A percentile compares a stretch with the other conserved stretches of the same genome.
These are phyloP conservation scores for Sandelia bainsii DNA, from an alignment of 2,797 vertebrate species.

Conservation along the genomic window DNA sequence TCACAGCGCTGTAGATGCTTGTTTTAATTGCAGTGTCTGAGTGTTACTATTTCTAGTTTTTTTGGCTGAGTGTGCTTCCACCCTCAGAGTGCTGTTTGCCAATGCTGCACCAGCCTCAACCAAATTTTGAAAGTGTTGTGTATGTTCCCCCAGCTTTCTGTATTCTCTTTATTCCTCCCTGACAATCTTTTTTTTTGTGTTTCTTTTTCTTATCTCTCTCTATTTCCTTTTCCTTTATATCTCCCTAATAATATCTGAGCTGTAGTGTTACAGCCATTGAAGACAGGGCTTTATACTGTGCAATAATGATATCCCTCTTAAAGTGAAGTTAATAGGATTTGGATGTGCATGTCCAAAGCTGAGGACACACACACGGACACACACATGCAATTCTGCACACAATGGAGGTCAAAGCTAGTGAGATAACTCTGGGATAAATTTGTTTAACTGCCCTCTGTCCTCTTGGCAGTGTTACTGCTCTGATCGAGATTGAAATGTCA, in stretches of 20 bases:
- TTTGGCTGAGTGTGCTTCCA: constrained; percentile 55
- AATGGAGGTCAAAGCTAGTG: constrained; percentile 32
- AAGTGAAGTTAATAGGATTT: constrained; percentile 36
- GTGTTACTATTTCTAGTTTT: constrained; percentile 72
- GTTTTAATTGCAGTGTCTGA: constrained; percentile 75
- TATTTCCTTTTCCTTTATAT: constrained; percentile 26
- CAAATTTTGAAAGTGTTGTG: constrained; percentile 52
- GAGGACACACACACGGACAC: constrained; percentile 21
- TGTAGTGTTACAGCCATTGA: constrained; percentile 16
- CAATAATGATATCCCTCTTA: constrained; percentile 32
- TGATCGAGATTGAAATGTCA: constrained; percentile 39
- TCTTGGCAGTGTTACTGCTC: constrained; percentile 5
- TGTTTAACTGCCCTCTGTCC: constrained; percentile 29
- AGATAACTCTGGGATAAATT: constrained; percentile 47
- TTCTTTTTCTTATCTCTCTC: constrained; percentile 18
- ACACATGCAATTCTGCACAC: background rate
- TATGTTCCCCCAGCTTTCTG: constrained; percentile 34
- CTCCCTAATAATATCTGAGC: constrained; percentile 13
- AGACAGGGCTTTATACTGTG: constrained; percentile 19
- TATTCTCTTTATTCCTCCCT: constrained; percentile 35
- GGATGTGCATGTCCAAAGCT: constrained; percentile 7
- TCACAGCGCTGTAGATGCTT: constrained; percentile 47
- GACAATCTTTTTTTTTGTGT: constrained; percentile 18
- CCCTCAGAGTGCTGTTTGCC: constrained; percentile 45
- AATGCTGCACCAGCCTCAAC: constrained; percentile 54